phyloP scores from a whole-genome alignment of 1,140 invertebrate genomes.

The Aporrectodea caliginosa region DNA sequence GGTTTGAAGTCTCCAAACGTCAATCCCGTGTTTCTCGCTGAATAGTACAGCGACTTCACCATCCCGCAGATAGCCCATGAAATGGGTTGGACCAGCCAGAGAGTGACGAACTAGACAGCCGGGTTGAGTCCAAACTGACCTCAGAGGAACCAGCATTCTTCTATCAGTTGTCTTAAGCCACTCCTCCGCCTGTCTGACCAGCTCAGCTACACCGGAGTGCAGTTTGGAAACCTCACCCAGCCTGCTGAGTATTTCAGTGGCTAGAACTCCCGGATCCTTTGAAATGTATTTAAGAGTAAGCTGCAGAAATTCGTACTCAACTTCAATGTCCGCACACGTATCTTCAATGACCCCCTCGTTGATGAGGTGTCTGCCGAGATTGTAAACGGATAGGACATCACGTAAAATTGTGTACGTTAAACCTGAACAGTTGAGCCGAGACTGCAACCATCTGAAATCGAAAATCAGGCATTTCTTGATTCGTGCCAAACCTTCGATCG shows the following conservation, averaged over 20 bases:
- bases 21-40: slow-evolving; percentile 14
- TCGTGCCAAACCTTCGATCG: slow-evolving; percentile 7
- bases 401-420: neutral
- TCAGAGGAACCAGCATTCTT: slow-evolving; percentile 11
- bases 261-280: neutral
- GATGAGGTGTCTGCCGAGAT: neutral
- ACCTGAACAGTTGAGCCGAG: neutral
- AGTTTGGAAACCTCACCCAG: neutral
- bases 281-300: neutral
- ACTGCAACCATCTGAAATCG: slow-evolving; percentile 20
- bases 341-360: neutral
- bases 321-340: neutral
- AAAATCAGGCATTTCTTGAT: slow-evolving; percentile 18
- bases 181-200: neutral
- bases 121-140: neutral
- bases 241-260: neutral
- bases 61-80: slow-evolving; percentile 1
- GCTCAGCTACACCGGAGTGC: neutral
- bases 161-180: neutral
- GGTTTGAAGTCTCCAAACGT: slow-evolving; percentile 14
- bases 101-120: neutral
- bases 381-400: neutral
- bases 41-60: slow-evolving; percentile 20
- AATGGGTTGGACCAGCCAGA: slow-evolving; percentile 20
- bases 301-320: neutral